Conservation (phyloP, 2,888 invertebrate species). For the Apoda limacodes region DNA sequence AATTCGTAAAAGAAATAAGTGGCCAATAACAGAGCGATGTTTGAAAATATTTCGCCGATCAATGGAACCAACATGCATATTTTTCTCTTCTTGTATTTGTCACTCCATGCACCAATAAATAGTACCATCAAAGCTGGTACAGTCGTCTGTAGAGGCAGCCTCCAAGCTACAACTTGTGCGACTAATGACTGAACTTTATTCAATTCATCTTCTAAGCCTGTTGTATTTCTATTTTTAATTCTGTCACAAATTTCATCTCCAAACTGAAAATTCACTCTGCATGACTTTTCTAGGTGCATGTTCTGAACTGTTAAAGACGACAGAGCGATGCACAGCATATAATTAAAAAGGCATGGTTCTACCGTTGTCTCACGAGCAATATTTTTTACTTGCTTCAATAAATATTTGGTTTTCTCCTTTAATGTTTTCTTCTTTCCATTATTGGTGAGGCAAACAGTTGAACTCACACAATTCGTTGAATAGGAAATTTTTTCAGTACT, state of each 20-base stretch:
- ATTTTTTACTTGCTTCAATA: conserved; percentile 44
- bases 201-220: conserved; percentile 47
- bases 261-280: conserved; percentile 62
- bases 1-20: conserved; percentile 68
- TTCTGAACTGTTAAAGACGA: conserved; percentile 73
- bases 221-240: conserved; percentile 47
- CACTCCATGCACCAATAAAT: conserved; percentile 74
- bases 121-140: conserved; percentile 69
- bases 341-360: conserved; percentile 75
- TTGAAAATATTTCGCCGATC: conserved; percentile 64
- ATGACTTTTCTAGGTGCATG: conserved; percentile 71
- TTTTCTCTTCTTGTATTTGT: conserved; percentile 69
- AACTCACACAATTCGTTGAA: conserved; percentile 43
- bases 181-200: conserved; percentile 60
- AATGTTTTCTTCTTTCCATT: conserved; percentile 28
- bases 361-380: conserved; percentile 65
- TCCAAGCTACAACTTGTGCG: conserved; percentile 67
- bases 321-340: conserved; percentile 73
- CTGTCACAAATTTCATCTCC: conserved; percentile 66
- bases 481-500: conserved; percentile 36
- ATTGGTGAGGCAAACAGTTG: conserved; percentile 43
- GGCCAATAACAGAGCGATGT: conserved; percentile 63
- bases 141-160: conserved; percentile 69
- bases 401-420: conserved; percentile 42
- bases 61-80: conserved; percentile 70